Conservation (phyloP, 2,113 vertebrate species). For the Lycaon pictus region DNA sequence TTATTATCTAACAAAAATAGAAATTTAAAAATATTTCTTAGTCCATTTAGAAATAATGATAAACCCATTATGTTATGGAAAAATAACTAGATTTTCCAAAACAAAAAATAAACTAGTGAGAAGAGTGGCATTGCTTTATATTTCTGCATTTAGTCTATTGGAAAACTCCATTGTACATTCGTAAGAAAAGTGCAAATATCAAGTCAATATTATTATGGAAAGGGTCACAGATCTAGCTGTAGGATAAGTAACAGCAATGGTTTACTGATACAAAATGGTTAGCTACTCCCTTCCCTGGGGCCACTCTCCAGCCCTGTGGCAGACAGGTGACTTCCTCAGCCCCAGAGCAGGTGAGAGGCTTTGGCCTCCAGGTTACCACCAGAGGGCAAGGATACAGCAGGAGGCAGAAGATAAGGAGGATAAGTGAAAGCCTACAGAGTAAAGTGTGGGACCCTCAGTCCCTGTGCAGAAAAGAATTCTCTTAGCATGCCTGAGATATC, state of each 20-base stretch:
- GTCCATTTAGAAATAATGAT: not conserved
- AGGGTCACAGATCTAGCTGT: not conserved
- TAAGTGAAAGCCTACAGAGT: not conserved
- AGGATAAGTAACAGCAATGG: not conserved
- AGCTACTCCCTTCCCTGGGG: not conserved
- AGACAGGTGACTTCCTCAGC: not conserved
- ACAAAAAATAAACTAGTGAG: not conserved
- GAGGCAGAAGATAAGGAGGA: not conserved
- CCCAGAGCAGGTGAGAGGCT: not conserved
- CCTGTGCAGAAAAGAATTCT: not conserved
- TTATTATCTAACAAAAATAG: not conserved
- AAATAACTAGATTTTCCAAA: not conserved
- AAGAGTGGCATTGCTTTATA: not conserved
- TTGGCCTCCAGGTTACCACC: not conserved
- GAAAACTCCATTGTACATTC: not conserved
- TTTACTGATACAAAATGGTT: not conserved
- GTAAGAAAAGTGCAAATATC: not conserved
- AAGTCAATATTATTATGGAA: not conserved
- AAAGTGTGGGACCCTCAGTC: not conserved
- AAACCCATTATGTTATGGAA: conserved; percentile 9
- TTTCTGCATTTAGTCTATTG: not conserved
- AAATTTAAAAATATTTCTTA: not conserved
- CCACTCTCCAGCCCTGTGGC: not conserved
- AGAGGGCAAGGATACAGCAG: not conserved
- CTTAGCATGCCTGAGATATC: not conserved